Evolutionary conservation across 2,113 vertebrate genomes (phyloP).

Genomic region (Alces alces): DNA sequence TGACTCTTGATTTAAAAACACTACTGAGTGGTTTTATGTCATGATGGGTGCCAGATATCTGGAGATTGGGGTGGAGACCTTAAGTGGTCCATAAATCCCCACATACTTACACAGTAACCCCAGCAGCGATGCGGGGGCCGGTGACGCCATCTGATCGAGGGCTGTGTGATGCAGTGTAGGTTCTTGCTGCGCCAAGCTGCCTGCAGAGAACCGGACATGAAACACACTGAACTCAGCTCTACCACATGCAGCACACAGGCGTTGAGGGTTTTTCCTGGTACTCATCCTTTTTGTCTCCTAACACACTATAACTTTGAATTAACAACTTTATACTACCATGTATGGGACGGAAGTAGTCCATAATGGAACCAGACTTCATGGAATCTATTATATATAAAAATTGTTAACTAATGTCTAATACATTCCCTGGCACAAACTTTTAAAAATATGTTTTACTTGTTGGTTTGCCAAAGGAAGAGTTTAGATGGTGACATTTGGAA

Average conservation of each 20-base stretch:
- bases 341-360: neutral
- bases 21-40: neutral
- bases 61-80: neutral
- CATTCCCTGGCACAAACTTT: too few relatives aligned
- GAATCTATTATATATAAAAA: neutral
- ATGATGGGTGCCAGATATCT: neutral
- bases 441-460: neutral
- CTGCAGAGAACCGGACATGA: neutral
- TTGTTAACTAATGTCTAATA: neutral
- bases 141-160: fast-evolving
- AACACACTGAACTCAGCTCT: fast-evolving
- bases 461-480: neutral
- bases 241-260: fast-evolving
- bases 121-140: fast-evolving
- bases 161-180: neutral
- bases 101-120: neutral
- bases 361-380: neutral
- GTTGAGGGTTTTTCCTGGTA: neutral
- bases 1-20: neutral
- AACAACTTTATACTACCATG: neutral
- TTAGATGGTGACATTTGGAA: neutral
- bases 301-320: neutral
- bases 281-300: neutral
- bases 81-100: neutral
- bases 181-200: fast-evolving